Base-by-base conservation (phyloP, 2,113 vertebrate genomes). In the Nothoprocta pentlandii region DNA sequence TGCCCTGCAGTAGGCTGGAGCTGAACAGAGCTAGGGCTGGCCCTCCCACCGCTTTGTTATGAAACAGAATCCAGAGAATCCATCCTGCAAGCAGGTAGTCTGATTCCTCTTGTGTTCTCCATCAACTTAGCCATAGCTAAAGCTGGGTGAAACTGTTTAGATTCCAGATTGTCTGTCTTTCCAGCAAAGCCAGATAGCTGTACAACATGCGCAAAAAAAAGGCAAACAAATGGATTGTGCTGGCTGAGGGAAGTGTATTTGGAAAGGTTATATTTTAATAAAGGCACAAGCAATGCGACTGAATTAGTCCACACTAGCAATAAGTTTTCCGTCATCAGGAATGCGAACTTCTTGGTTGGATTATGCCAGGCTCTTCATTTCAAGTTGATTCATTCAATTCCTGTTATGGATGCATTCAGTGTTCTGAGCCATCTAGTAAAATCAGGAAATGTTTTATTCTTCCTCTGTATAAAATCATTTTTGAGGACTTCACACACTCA, bases 211-310 rank as follows among this genome's bases (percentile, higher is more conserved):
- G 34, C 42, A 42, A 59, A 83, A 80, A 80, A 84, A 83, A 49
- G 19, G 73, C 61, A 80, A 62, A 21, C 81, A 71, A 84, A 80
- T 68, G 47, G 73, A 51, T 89, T 90, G 66, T 84, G 34, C 66
- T 71, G 62, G 58, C 36, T 90, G 80, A 62, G 12, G 25, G 64
- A 87, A 90, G 89, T 89, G 80, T 53, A 56, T 71, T 92, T 89
- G 62, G 66, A 83, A 93, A 84, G 84, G 15, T 39, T 87, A 41
- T 21, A 2, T 89, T 95, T 88, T 86, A 92, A 88, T 71, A 41
- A 96, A 87, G 66, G 61, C 5, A 23, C 47, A 79, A 95, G 85
- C 91, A 95, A 96, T 93, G 91, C 47, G 39, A 53, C 90, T 89
- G 71, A 81, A 79, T 88, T 90, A 91, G 77, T 75, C 44, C 67